These are phyloP conservation scores for Leptodactylus fallax DNA, from an alignment of 2,797 vertebrate genomes.

Conservation along the genomic window DNA sequence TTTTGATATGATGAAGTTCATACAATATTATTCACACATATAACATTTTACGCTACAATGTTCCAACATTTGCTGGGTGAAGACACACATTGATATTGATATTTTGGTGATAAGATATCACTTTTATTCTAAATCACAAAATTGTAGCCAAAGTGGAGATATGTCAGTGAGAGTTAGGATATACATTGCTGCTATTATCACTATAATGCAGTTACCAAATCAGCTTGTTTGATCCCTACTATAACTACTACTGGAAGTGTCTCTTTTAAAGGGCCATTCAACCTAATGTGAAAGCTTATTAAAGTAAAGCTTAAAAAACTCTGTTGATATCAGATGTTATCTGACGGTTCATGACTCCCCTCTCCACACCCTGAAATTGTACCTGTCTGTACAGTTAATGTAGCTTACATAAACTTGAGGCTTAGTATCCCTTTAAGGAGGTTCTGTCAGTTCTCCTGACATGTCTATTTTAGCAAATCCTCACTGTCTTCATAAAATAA, in stretches of 20 bases:
- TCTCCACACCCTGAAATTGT: background rate
- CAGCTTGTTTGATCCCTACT: background rate
- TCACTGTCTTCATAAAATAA: too few species aligned
- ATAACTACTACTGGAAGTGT: background rate
- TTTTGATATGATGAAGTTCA: conserved; percentile 42
- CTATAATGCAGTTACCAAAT: background rate
- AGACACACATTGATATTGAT: conserved; percentile 24
- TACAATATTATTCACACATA: conserved; percentile 41
- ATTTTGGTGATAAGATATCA: conserved; percentile 15
- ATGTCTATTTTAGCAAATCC: background rate
- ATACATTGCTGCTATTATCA: conserved; percentile 1
- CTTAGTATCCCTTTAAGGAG: background rate
- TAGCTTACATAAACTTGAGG: background rate
- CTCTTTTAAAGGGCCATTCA: background rate
- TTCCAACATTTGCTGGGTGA: conserved; percentile 26
- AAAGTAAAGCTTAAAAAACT: background rate
- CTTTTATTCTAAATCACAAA: conserved; percentile 18
- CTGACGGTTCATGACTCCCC: background rate
- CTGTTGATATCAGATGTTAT: background rate
- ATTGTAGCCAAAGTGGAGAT: background rate
- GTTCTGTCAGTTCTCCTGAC: background rate
- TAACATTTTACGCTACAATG: conserved; percentile 1
- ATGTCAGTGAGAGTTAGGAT: background rate
- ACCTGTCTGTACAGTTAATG: background rate
- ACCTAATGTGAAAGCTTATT: background rate